phyloP scores from a whole-genome alignment of 35 echinoderm and acorn worm species.

The Lytechinus pictus region DNA sequence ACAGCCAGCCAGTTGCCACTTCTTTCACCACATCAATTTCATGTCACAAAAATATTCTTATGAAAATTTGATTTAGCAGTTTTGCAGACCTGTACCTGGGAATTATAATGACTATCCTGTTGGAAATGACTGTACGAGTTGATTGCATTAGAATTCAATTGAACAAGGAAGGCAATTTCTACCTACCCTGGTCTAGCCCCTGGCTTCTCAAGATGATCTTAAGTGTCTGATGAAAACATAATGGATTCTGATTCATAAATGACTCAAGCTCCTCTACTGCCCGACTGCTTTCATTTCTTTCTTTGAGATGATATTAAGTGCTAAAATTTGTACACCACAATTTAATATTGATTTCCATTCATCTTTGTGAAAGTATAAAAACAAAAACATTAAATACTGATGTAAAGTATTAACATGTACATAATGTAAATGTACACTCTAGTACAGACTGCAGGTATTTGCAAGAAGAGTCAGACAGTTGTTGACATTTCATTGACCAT shows the following conservation, averaged over 20 bases:
- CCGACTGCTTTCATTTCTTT: neutral
- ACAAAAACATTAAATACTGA: too few relatives aligned
- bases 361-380: neutral
- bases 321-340: neutral
- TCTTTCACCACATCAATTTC: neutral
- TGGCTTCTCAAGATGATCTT: neutral
- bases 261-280: neutral
- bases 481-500: too few relatives aligned
- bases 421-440: too few relatives aligned
- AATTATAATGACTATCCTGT: neutral
- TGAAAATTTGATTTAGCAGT: neutral
- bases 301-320: neutral
- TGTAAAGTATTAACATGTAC: too few relatives aligned
- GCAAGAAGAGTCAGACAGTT: too few relatives aligned
- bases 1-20: neutral
- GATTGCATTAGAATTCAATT: conserved; percentile 4
- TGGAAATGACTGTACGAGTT: neutral
- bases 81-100: neutral
- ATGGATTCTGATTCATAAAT: neutral
- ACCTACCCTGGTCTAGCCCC: neutral
- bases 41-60: neutral
- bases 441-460: too few relatives aligned
- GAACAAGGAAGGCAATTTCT: conserved; percentile 1
- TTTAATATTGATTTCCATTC: neutral
- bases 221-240: neutral